Percentiles rank a stretch among this genome's conserved stretches.
These are phyloP conservation scores for Papilio gigon DNA, from an alignment of 2,888 invertebrate genomes.

Conservation along the genomic window DNA sequence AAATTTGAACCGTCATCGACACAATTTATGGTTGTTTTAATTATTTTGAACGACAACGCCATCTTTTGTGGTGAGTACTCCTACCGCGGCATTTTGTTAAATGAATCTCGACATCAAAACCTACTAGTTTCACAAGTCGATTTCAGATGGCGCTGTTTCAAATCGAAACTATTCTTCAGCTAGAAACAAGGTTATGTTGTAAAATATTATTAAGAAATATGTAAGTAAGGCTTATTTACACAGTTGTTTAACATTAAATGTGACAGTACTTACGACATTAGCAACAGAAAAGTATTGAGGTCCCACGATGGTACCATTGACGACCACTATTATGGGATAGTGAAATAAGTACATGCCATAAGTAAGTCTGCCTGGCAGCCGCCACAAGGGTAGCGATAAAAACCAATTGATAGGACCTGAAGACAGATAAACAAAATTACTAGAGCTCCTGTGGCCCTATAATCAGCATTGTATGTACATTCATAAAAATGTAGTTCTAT, in stretches of 20 bases:
- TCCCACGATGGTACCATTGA: conserved; percentile 47
- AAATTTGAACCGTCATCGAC: no score
- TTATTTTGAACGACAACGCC: no score
- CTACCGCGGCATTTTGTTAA: no score
- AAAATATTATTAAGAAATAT: no score
- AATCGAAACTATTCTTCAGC: no score
- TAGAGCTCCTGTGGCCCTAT: no score
- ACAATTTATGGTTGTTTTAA: no score
- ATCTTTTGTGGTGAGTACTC: background rate
- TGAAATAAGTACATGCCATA: conserved; percentile 82
- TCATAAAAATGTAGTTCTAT: background rate
- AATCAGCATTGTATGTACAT: no score
- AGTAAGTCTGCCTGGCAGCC: conserved; percentile 75
- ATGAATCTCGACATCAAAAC: no score
- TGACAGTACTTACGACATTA: conserved; percentile 45
- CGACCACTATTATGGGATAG: conserved; percentile 59
- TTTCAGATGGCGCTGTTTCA: background rate
- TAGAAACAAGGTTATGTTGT: no score
- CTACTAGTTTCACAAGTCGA: background rate
- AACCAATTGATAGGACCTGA: conserved; percentile 72
- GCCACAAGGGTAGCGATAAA: conserved; percentile 73
- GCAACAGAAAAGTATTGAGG: conserved; percentile 53
- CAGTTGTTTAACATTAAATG: background rate
- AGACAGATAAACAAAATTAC: conserved; percentile 13
- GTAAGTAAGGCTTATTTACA: no score